Evolutionary conservation across 2,797 vertebrate species (phyloP), one percentile per base, ranked within the genome.

Genomic region (Protonibea diacanthus): DNA sequence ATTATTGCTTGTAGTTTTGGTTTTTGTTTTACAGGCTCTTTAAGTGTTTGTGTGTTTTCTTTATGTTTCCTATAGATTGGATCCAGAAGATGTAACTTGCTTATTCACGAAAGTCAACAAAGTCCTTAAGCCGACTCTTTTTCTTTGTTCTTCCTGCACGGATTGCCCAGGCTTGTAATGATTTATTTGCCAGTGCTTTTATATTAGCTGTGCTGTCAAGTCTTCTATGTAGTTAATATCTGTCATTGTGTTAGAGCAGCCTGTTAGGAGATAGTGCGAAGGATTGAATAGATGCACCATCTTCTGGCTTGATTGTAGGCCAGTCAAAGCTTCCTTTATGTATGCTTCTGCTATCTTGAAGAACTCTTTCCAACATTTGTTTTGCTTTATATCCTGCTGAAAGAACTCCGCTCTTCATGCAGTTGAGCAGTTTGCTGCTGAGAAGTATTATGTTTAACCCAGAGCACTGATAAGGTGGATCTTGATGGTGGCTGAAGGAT

Each of bases 271-370:
- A 78, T 6, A 76, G 45, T 72, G 68, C 23, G 15, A 72, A 74
- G 1, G 70, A 76, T 14, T 81, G 73, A 0, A 76, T 56, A 0
- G 25, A 49, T 49, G n/a, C 29, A 2, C 79, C 47, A 48, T 78
- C 67, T 70, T 76, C 71, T 59, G 55, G 3, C 10, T 62, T 75
- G 5, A 81, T 72, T 65, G 68, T 51, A 0, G 4, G 62, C 74
- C 66, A 82, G 17, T 78, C 38, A 79, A 44, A 17, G 64, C 68
- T 15, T 63, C 48, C 17, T 78, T 60, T 23, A 79, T 76, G 38
- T 74, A 84, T 2, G 64, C 67, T 27, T 80, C 72, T 14, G 81
- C 71, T 18, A 79, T 81, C 17, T 58, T 71, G 10, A 3, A 85
- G 25, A 68, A 66, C 2, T 74, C 66, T 11, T 82, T 76, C n/a